Evolutionary conservation across 2,797 vertebrate genomes (phyloP).

Genomic region (Poecilia gillii): DNA sequence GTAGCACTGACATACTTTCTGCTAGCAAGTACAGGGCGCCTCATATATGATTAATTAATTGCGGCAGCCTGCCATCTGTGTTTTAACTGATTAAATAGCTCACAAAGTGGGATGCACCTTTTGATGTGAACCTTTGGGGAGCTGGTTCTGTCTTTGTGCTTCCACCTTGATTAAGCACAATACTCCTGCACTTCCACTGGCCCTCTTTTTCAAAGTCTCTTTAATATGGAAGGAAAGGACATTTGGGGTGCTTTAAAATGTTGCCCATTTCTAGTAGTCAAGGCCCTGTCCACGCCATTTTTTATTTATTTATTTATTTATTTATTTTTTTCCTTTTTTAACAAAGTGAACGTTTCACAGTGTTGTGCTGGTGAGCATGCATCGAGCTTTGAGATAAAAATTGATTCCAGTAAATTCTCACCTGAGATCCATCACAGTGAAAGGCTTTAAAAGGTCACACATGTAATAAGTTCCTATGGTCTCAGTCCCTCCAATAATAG

Average conservation of each 20-base stretch:
- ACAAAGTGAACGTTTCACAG: slow-evolving; percentile 79
- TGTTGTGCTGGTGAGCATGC: slow-evolving; percentile 75
- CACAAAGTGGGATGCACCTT: slow-evolving; percentile 84
- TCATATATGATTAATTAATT: slow-evolving; percentile 87
- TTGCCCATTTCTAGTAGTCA: slow-evolving; percentile 76
- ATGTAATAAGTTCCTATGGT: slow-evolving; percentile 89
- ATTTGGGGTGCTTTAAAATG: slow-evolving; percentile 75
- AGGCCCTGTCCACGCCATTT: slow-evolving; percentile 45
- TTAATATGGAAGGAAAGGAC: slow-evolving; percentile 82
- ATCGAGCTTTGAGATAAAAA: slow-evolving; percentile 83
- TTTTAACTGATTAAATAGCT: slow-evolving; percentile 88
- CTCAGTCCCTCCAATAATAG: slow-evolving; percentile 86
- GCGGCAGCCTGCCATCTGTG: slow-evolving; percentile 86
- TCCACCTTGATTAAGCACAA: slow-evolving; percentile 85
- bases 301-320: too few species aligned
- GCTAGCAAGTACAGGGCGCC: slow-evolving; percentile 80
- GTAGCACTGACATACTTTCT: slow-evolving; percentile 83
- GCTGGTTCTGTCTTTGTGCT: slow-evolving; percentile 77
- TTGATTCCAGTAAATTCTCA: slow-evolving; percentile 88
- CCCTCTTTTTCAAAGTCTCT: slow-evolving; percentile 79
- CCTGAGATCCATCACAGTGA: slow-evolving; percentile 86
- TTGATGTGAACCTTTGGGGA: slow-evolving; percentile 86
- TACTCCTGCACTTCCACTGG: slow-evolving; percentile 72
- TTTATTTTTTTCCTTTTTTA: slow-evolving; percentile 35
- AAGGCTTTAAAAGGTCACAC: slow-evolving; percentile 89